Base-by-base conservation (phyloP, 2,113 vertebrate genomes). In the Balaenoptera acutorostrata region DNA sequence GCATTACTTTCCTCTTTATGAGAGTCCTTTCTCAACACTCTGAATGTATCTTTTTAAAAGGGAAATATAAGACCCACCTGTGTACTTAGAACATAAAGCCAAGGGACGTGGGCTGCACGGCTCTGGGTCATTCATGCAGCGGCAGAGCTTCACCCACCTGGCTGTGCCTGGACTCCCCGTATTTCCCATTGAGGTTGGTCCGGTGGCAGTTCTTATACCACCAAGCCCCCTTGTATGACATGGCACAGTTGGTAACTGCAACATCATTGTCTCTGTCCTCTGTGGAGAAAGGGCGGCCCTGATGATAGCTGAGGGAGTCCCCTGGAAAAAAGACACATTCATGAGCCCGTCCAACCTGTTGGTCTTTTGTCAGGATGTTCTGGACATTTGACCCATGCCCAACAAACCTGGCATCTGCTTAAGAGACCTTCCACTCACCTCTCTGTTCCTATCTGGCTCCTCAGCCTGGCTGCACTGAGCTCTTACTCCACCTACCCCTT, bases 141-240 rank as follows among this genome's bases (percentile, higher is more conserved):
- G 0, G 25, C 39, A 3, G 46, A 31, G 9, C 12, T 0, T 11
- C n/a, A 23, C 98, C 97, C 97, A 99, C 99, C 99, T 99, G 99
- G 74, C 99, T 99, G 98, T 99, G 99, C 96, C 99, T 99, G 97
- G 99, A 99, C 98, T 99, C 99, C 18, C 99, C 99, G 0, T 99
- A 99, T 98, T 99, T 99, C 96, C 99, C 99, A 0, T 99, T 99
- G 98, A 99, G 99, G 98, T 99, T 99, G 95, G 99, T 99, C 77
- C 99, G 99, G 97, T 99, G 99, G 98, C 99, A 99, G 98, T 99
- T 99, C 99, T 99, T 99, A 18, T 99, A 99, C 99, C 99, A 99
- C 99, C 99, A 99, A 12, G 99, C 99, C 84, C 99, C 99, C 98
- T 99, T 99, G 98, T 99, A 99, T 8, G 99, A 99, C 98, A 99